Evolutionary conservation across 2,888 invertebrate genomes (phyloP), one percentile per base, ranked within the genome.

Genomic region (Eutolmus rufibarbis): DNA sequence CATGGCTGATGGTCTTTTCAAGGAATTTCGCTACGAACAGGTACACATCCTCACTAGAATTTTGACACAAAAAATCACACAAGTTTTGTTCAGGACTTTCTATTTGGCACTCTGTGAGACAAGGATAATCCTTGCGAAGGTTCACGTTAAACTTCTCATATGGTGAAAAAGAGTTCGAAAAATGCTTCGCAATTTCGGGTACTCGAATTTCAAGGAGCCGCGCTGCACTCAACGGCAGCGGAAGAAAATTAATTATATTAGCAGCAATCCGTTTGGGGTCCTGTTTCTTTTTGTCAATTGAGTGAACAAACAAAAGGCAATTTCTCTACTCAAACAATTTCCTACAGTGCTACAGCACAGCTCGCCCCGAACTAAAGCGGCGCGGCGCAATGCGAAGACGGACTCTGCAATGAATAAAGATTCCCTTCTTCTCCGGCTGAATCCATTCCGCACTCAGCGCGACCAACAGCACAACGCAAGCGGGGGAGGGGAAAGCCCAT

Each of bases 331-430:
- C 77, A 40, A 77, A 77, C 66, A 66, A 66, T 28, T 66, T 66
- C 66, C 66, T 66, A 66, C 88, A 88, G 86, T 88, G 85, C 88
- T 87, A 86, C 79, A 86, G 87, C 88, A 88, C 88, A 87, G 86
- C 87, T 87, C 86, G 57, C 86, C 87, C 88, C 86, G 88, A 87
- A 87, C 87, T 87, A 87, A 88, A 87, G 87, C 87, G 87, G 88
- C 87, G 87, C 87, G 81, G 88, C 88, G 88, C 88, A 88, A 87
- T 87, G 88, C 88, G 85, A 87, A 88, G 51, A 85, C 86, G 51
- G 86, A 87, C 86, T 87, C 87, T 87, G 88, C 82, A 87, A 88
- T 76, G 86, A 86, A 51, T n/a, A 51, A 51, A n/a, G 78, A 66
- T 84, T 85, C 74, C 34, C 66, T 82, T 88, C 74, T 40, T 28